Percentiles rank a stretch among this genome's conserved stretches.
phyloP scores from a whole-genome alignment of 2,113 vertebrate species.

The Sigmodon hispidus region DNA sequence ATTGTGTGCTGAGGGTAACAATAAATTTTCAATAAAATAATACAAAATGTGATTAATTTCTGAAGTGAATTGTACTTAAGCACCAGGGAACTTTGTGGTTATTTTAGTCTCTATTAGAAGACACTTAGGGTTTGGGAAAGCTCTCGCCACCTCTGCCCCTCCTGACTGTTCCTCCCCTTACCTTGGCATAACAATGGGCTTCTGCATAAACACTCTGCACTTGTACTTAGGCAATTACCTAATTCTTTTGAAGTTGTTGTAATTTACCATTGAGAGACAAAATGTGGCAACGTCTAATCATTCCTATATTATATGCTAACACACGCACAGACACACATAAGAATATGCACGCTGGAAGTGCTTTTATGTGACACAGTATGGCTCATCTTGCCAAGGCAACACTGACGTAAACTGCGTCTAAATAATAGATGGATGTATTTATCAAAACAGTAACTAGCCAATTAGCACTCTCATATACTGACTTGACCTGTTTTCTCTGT shows the following conservation, averaged over 20 bases:
- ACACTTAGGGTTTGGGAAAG: background rate
- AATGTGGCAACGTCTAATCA: background rate
- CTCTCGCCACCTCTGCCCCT: rapidly evolving
- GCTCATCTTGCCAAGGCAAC: background rate
- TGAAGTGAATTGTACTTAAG: background rate
- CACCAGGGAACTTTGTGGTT: background rate
- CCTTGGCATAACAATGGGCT: background rate
- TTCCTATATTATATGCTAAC: background rate
- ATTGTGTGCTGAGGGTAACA: background rate
- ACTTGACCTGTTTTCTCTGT: background rate
- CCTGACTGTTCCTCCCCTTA: background rate
- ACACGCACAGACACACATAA: background rate
- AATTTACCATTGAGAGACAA: background rate
- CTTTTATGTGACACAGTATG: background rate
- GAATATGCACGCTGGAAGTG: background rate
- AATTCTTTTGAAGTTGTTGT: constrained; percentile 28
- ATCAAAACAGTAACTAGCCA: constrained; percentile 13
- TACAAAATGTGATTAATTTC: constrained; percentile 34
- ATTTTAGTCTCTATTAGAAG: background rate
- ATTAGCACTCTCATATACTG: background rate
- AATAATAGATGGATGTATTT: background rate
- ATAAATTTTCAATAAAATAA: constrained; percentile 6
- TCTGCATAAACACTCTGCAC: background rate
- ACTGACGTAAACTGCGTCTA: background rate
- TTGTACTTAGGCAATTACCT: background rate